A percentile compares a stretch with the other conserved stretches of the same genome.
Evolutionary conservation across 1,140 invertebrate genomes (phyloP).

Genomic region (Drosophila trapezifrons): DNA sequence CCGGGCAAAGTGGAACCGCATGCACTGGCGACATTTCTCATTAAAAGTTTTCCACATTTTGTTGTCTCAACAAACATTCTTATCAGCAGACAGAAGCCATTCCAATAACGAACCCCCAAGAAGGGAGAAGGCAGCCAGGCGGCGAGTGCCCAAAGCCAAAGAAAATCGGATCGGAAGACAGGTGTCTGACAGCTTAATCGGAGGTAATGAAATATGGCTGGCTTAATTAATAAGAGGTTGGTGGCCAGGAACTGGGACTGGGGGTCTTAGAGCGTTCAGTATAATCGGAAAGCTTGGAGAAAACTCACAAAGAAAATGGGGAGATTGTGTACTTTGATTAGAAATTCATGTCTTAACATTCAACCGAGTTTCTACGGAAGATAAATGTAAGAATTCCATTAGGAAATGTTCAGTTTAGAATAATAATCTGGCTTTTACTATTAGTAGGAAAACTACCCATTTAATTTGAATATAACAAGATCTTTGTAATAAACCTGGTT

Average conservation of each 20-base stretch:
- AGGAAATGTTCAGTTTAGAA: too few species aligned
- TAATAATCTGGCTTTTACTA: background rate
- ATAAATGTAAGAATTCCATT: background rate
- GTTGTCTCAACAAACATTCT: conserved; percentile 62
- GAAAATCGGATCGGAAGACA: conserved; percentile 38
- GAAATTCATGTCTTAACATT: background rate
- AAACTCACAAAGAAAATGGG: background rate
- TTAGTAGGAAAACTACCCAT: too few species aligned
- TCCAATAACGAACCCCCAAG: conserved; percentile 49
- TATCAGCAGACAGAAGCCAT: conserved; percentile 78
- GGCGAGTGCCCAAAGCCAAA: conserved; percentile 22
- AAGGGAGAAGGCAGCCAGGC: background rate
- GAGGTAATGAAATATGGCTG: conserved; percentile 28
- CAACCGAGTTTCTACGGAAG: background rate
- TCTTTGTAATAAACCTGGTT: background rate
- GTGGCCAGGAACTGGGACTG: background rate
- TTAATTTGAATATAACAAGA: conserved; percentile 7
- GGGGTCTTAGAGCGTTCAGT: background rate
- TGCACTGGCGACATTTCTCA: conserved; percentile 75
- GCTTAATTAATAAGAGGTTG: conserved; percentile 48
- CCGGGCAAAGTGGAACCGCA: conserved; percentile 39
- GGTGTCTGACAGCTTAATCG: conserved; percentile 54
- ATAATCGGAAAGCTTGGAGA: background rate
- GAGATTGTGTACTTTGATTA: background rate
- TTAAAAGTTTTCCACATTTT: conserved; percentile 73